phyloP scores from a whole-genome alignment of 2,113 vertebrate genomes.

The Ceuthmochares aereus region DNA sequence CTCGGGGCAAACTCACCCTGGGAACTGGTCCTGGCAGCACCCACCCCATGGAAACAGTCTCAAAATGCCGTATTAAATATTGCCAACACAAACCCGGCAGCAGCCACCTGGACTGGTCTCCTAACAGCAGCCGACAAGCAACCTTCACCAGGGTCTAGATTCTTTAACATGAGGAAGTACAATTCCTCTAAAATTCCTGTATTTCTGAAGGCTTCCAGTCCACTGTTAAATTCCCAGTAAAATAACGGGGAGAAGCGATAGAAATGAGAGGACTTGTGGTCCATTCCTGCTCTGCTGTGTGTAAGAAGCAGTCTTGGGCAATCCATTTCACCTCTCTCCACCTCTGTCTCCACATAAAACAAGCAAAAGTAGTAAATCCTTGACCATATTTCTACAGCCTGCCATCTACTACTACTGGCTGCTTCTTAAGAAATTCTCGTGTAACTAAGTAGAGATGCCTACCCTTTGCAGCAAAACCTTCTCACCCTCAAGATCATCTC shows the following conservation, averaged over 20 bases:
- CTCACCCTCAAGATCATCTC: not conserved
- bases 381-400: not conserved
- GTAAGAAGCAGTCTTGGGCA: not conserved
- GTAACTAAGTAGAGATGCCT: not conserved
- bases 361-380: not conserved
- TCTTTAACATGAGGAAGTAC: not conserved
- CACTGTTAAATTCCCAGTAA: not conserved
- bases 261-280: not conserved
- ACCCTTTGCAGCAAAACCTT: not conserved
- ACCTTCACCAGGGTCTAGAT: not conserved
- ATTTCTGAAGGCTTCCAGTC: not conserved
- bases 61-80: not conserved
- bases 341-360: not conserved
- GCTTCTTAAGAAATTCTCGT: not conserved
- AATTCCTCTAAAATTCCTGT: not conserved
- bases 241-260: not conserved
- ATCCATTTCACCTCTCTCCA: not conserved
- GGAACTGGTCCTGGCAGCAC: not conserved
- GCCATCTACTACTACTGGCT: not conserved
- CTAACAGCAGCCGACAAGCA: not conserved
- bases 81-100: not conserved
- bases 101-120: not conserved
- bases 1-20: not conserved
- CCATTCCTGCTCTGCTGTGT: not conserved
- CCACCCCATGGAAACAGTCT: not conserved